Evolutionary conservation across 2,888 invertebrate species (phyloP).

Genomic region (Erynnis tages): DNA sequence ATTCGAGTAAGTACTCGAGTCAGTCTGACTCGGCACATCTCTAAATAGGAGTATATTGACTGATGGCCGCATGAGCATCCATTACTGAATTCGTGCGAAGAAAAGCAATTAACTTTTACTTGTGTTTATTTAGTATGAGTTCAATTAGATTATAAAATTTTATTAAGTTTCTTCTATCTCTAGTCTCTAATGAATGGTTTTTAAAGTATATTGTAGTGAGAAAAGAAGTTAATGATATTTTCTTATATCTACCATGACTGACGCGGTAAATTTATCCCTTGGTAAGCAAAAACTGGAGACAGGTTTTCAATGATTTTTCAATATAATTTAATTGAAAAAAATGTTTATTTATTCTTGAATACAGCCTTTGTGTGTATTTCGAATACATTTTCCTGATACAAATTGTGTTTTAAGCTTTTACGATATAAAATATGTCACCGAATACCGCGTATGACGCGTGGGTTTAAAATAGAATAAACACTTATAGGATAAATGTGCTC

Average conservation of each 20-base stretch:
- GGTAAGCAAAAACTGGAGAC: conserved; percentile 60
- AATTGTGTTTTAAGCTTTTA: background rate
- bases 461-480: conserved; percentile 18
- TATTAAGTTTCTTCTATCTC: no score
- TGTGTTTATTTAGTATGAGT: no score
- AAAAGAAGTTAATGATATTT: no score
- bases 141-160: no score
- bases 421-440: conserved; percentile 14
- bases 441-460: conserved; percentile 20
- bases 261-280: conserved; percentile 69
- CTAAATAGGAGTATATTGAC: no score
- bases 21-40: no score
- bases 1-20: no score
- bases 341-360: background rate
- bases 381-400: background rate
- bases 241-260: conserved; percentile 52
- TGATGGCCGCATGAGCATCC: no score
- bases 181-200: no score
- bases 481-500: background rate
- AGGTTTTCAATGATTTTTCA: background rate
- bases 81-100: no score
- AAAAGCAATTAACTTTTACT: no score
- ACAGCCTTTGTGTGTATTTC: background rate
- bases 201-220: no score
- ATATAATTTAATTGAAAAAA: background rate